These are phyloP conservation scores for Nipponacmea schrenckii DNA, from an alignment of 2,888 invertebrate genomes.

Conservation along the genomic window DNA sequence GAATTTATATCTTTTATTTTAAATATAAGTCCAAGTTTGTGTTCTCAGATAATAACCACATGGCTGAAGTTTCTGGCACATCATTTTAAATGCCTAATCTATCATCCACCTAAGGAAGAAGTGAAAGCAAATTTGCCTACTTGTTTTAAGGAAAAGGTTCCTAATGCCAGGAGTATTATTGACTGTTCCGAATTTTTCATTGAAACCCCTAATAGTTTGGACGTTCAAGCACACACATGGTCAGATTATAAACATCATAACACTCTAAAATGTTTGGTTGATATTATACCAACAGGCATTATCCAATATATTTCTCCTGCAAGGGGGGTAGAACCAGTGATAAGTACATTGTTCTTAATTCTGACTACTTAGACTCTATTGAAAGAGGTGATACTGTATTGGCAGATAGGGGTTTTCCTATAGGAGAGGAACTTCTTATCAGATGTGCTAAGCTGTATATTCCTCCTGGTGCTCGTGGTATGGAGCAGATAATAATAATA, in stretches of 20 bases:
- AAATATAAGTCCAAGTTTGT: neutral
- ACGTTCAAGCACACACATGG: slow-evolving; percentile 21
- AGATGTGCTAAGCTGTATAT: neutral
- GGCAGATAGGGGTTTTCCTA: slow-evolving; percentile 34
- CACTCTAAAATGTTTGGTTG: slow-evolving; percentile 27
- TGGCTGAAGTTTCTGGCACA: slow-evolving; percentile 3
- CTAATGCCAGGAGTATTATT: slow-evolving; percentile 13
- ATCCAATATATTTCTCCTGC: slow-evolving; percentile 27
- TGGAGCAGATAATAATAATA: slow-evolving; percentile 16
- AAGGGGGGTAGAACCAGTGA: slow-evolving; percentile 35
- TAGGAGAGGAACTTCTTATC: slow-evolving; percentile 22
- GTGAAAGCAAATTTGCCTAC: neutral
- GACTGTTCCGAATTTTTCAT: slow-evolving; percentile 28
- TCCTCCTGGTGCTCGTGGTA: neutral
- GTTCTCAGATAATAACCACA: neutral
- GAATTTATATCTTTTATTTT: neutral
- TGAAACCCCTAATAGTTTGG: slow-evolving; percentile 17
- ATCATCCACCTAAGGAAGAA: neutral
- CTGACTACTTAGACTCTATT: slow-evolving; percentile 23
- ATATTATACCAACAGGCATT: slow-evolving; percentile 19
- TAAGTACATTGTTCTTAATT: slow-evolving; percentile 23
- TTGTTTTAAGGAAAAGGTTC: neutral
- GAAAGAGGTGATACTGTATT: slow-evolving; percentile 27
- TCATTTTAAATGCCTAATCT: neutral
- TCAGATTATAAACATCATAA: slow-evolving; percentile 28